These are phyloP conservation scores for Drosophila recens DNA, from an alignment of 2,888 invertebrate genomes.

Conservation along the genomic window DNA sequence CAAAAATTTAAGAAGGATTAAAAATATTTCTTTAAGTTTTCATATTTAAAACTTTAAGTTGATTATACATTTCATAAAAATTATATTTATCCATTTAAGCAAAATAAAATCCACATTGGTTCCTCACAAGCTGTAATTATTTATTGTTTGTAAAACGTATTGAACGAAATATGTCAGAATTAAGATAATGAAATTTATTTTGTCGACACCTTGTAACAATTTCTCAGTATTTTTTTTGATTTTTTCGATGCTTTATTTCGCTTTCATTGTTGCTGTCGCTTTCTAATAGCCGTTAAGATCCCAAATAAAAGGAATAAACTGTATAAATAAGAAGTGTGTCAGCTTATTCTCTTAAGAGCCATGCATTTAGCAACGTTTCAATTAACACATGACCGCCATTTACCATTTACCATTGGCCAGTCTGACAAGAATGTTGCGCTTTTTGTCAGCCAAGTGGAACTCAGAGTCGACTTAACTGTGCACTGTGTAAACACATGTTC, in stretches of 20 bases:
- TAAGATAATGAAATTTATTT: constrained; percentile 2
- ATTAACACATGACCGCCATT: constrained; percentile 66
- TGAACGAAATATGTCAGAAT: not conserved
- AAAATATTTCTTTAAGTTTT: no score
- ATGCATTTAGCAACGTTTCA: constrained; percentile 60
- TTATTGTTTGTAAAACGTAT: not conserved
- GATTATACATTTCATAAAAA: no score
- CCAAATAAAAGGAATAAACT: constrained; percentile 12
- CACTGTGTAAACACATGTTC: constrained; percentile 74
- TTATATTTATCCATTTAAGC: no score
- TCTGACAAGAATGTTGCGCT: constrained; percentile 26
- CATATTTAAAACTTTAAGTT: no score
- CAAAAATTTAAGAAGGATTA: no score
- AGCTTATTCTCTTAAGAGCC: constrained; percentile 61
- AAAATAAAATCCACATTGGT: no score
- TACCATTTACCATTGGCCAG: constrained; percentile 12
- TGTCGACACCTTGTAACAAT: constrained; percentile 9
- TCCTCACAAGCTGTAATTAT: not conserved
- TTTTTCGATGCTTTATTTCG: constrained; percentile 29
- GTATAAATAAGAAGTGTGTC: constrained; percentile 61
- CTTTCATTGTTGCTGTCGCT: constrained; percentile 49
- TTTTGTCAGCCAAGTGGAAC: constrained; percentile 50
- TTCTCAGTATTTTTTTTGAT: constrained; percentile 11
- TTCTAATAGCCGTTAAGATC: constrained; percentile 51
- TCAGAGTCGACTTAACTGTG: constrained; percentile 15